Evolutionary conservation across 2,888 invertebrate species (phyloP), one percentile per base, ranked within the genome.

Genomic region (Leistus spinibarbis): DNA sequence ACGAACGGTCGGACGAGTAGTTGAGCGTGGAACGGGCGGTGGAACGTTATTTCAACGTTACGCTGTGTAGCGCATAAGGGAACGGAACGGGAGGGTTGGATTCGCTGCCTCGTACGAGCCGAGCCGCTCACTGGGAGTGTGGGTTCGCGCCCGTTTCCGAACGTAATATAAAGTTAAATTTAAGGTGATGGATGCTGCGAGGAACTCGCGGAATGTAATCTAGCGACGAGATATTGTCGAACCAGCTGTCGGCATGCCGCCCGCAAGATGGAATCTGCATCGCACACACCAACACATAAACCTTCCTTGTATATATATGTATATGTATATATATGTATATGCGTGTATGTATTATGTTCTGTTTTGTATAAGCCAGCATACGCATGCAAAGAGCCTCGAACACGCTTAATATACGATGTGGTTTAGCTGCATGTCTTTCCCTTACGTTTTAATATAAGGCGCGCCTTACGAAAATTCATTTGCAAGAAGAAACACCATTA

Each of bases 111-210:
- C 40, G 40, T 40, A 19, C 10, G 4, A 5, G 16, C 22, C 64
- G 19, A 53, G 54, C 53, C 19, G 54, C 57, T 22, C 56, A n/a
- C n/a, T n/a, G 20, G 17, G 17, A 13, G 10, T 62, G 72, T 16
- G 22, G n/a, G 54, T 54, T 24, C 17, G 57, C 22, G 17, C 66
- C 56, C 66, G 73, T 73, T 73, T 73, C 73, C 73, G 73, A 73
- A 73, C 73, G 73, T 73, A 73, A 73, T 73, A 75, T 75, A 75
- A 75, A 75, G 75, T 75, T 75, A 75, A 75, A 75, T 75, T 75
- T 75, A 75, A 75, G 69, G 75, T 75, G 75, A 75, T 75, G 69
- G 75, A 75, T 75, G 75, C 75, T 73, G 69, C 62, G 62, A 68
- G 75, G 75, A 75, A 75, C 75, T 75, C 69, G 56, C 54, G 75